Conservation (phyloP, 2,888 invertebrate genomes). For the Cataglyphis cursor region DNA sequence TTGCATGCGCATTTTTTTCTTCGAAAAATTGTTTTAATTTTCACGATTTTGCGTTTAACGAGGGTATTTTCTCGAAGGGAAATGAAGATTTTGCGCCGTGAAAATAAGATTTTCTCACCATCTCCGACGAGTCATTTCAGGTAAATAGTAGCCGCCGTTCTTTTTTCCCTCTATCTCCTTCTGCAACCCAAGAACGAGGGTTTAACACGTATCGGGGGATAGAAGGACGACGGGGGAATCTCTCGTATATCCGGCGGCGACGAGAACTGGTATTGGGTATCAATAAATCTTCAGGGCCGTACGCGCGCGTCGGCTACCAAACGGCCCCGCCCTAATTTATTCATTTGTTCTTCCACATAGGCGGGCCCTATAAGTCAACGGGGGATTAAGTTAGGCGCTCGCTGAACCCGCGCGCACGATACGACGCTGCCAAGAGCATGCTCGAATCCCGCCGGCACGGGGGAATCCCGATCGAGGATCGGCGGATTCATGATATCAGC, state of each 20-base stretch:
- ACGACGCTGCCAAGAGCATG: slow-evolving; percentile 18
- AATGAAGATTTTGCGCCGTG: neutral
- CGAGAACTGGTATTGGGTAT: slow-evolving; percentile 77
- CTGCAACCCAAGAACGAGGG: neutral
- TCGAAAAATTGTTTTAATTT: neutral
- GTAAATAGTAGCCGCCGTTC: slow-evolving; percentile 80
- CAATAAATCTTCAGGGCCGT: slow-evolving; percentile 82
- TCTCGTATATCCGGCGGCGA: slow-evolving; percentile 62
- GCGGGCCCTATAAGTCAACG: slow-evolving; percentile 82
- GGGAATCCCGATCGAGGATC: slow-evolving; percentile 61
- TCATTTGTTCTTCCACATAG: slow-evolving; percentile 84
- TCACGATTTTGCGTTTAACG: neutral
- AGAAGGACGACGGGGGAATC: slow-evolving; percentile 56
- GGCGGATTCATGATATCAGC: slow-evolving; percentile 22
- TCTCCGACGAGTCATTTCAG: slow-evolving; percentile 64
- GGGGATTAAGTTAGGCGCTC: slow-evolving; percentile 80
- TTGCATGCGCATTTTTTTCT: too few species aligned
- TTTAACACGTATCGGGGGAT: slow-evolving; percentile 1
- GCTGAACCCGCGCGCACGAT: slow-evolving; percentile 58
- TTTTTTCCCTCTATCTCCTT: slow-evolving; percentile 37
- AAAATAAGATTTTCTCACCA: slow-evolving; percentile 11
- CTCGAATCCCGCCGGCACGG: slow-evolving; percentile 17
- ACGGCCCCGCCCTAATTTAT: slow-evolving; percentile 85
- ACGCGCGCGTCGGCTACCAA: slow-evolving; percentile 79
- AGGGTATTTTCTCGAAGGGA: neutral